phyloP scores from a whole-genome alignment of 2,888 invertebrate species.

The Drosophila limbata region DNA sequence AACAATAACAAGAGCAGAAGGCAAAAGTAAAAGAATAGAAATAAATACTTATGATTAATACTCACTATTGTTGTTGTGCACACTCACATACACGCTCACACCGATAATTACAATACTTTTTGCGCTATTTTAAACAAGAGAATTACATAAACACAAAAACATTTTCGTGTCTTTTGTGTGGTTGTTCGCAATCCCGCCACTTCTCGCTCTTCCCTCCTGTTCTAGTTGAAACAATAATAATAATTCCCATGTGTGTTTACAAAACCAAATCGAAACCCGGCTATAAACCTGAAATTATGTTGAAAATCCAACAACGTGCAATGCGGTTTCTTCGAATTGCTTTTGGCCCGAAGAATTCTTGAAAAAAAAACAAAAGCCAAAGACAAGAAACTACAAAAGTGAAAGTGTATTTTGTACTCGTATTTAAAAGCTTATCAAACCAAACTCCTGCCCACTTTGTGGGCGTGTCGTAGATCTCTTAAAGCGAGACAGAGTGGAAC shows the following conservation, averaged over 20 bases:
- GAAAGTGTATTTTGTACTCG: conserved; percentile 65
- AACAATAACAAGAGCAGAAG: conserved; percentile 26
- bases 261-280: conserved; percentile 59
- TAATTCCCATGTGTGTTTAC: conserved; percentile 61
- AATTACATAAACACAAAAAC: conserved; percentile 65
- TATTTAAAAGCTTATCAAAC: conserved; percentile 12
- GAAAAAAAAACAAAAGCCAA: conserved; percentile 32
- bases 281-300: conserved; percentile 58
- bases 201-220: neutral
- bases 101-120: conserved; percentile 51
- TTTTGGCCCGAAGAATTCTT: conserved; percentile 57
- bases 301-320: conserved; percentile 35
- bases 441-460: conserved; percentile 43
- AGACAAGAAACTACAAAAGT: conserved; percentile 52
- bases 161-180: conserved; percentile 24
- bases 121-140: conserved; percentile 68
- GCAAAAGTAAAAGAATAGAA: conserved; percentile 53
- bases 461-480: conserved; percentile 44
- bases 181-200: conserved; percentile 17
- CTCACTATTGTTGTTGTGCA: conserved; percentile 4
- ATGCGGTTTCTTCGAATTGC: conserved; percentile 51
- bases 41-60: conserved; percentile 36
- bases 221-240: conserved; percentile 23
- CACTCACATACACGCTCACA: conserved; percentile 5
- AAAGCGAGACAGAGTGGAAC: conserved; percentile 16